Base-by-base conservation (phyloP, 2,113 vertebrate species). In the Caranx melampygus region DNA sequence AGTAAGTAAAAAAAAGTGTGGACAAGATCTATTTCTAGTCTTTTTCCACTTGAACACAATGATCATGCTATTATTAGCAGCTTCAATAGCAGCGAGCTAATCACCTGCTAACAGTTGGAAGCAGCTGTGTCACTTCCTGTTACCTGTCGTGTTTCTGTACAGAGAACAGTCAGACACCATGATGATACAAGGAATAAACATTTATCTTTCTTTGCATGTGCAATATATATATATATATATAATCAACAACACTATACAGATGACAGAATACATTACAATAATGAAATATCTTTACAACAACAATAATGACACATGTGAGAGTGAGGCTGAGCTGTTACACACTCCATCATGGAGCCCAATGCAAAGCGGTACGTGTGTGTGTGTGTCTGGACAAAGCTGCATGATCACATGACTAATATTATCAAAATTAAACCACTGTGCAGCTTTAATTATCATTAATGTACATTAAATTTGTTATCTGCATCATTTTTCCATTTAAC, bases 161-260 rank as follows among this genome's bases (percentile, higher is more conserved):
- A 67, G 59, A 40, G 58, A 73, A 62, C 54, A 82, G 16, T 11
- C 34, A 37, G 35, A 69, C 67, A 9, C n/a, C 33, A 6, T 35
- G 57, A 40, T 6, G 40, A 55, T 42, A 72, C 18, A 15, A 57
- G 0, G 6, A 72, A 47, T 10, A 7, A 60, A 7, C 34, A 31
- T 83, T 83, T 81, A 79, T 73, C 57, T 69, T 60, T 72, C 60
- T 83, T 82, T 72, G 77, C 42, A 63, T 14, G 31, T 79, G 70
- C 74, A 62, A 20, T 49, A 87, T 42, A 57, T 15, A 54, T 34
- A 45, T 9, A 35, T 31, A 51, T 68, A 75, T 75, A 47, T 45
- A 42, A 42, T 54, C 40, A 26, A 26, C 11, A 75, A n/a, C 37
- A 14, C 31, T 55, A 64, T 33, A 75, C 12, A 83, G 11, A 59